Evolutionary conservation across 2,797 vertebrate genomes (phyloP).

Genomic region (Anniella stebbinsi): DNA sequence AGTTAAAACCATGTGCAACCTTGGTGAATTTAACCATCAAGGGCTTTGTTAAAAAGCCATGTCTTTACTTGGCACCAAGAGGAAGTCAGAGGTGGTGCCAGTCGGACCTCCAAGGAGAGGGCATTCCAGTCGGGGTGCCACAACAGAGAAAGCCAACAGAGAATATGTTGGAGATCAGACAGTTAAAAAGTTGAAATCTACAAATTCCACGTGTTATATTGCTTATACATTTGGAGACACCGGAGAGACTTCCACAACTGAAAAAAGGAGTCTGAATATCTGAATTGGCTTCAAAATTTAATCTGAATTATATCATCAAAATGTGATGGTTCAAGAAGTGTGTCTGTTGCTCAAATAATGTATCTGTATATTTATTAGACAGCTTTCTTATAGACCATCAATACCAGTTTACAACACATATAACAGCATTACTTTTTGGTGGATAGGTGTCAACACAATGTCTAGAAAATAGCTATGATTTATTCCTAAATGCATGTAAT

Average conservation of each 20-base stretch:
- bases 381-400: slow-evolving; percentile 42
- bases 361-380: slow-evolving; percentile 38
- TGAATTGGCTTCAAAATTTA: not conserved
- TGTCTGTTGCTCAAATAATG: not conserved
- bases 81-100: too few species aligned
- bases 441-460: slow-evolving; percentile 54
- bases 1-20: too few species aligned
- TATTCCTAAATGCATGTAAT: slow-evolving; percentile 49
- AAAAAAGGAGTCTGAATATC: not conserved
- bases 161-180: not conserved
- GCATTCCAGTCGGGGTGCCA: too few species aligned
- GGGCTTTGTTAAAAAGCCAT: too few species aligned
- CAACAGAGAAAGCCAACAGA: too few species aligned
- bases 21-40: too few species aligned
- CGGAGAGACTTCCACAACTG: not conserved
- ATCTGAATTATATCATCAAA: not conserved
- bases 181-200: not conserved
- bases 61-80: too few species aligned
- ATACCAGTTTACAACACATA: slow-evolving; percentile 54
- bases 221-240: not conserved
- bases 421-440: slow-evolving; percentile 50
- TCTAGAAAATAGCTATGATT: slow-evolving; percentile 49
- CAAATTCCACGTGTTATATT: not conserved
- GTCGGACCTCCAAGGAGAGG: too few species aligned
- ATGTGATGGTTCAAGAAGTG: not conserved